Conservation (phyloP, 2,888 invertebrate species). For the Argyresthia albistria region DNA sequence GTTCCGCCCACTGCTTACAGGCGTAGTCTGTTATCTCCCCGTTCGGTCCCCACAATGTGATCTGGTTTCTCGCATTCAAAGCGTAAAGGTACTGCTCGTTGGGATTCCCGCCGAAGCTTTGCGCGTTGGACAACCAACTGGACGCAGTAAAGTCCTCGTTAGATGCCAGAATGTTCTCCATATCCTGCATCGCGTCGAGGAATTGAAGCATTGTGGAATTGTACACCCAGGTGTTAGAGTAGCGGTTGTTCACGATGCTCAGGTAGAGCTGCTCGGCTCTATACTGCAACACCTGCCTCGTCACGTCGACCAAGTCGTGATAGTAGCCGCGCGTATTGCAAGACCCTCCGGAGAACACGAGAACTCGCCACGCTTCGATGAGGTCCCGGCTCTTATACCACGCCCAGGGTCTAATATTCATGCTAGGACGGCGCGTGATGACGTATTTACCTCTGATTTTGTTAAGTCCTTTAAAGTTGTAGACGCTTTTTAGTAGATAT, state of each 20-base stretch:
- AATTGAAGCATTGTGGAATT: slow-evolving; percentile 38
- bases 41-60: slow-evolving; percentile 93
- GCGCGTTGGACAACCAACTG: slow-evolving; percentile 32
- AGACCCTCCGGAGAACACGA: slow-evolving; percentile 29
- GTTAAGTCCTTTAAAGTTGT: slow-evolving; percentile 76
- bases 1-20: slow-evolving; percentile 92
- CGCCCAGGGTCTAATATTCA: slow-evolving; percentile 75
- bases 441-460: slow-evolving; percentile 84
- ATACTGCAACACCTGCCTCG: slow-evolving; percentile 87
- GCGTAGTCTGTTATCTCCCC: slow-evolving; percentile 95
- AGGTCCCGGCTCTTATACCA: slow-evolving; percentile 79
- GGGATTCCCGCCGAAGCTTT: slow-evolving; percentile 13
- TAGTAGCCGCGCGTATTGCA: slow-evolving; percentile 58
- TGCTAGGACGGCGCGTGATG: slow-evolving; percentile 78
- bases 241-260: slow-evolving; percentile 50
- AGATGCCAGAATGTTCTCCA: slow-evolving; percentile 29
- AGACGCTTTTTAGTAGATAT: slow-evolving; percentile 77
- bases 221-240: slow-evolving; percentile 30
- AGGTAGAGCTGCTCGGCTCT: slow-evolving; percentile 78
- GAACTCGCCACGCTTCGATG: slow-evolving; percentile 64
- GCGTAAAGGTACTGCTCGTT: slow-evolving; percentile 32
- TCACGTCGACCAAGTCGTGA: slow-evolving; percentile 90
- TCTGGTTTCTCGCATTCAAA: slow-evolving; percentile 90
- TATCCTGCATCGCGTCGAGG: slow-evolving; percentile 39
- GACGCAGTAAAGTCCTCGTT: slow-evolving; percentile 28